Evolutionary conservation across 2,888 invertebrate species (phyloP), one percentile per base, ranked within the genome.

Genomic region (Diabrotica balteata): DNA sequence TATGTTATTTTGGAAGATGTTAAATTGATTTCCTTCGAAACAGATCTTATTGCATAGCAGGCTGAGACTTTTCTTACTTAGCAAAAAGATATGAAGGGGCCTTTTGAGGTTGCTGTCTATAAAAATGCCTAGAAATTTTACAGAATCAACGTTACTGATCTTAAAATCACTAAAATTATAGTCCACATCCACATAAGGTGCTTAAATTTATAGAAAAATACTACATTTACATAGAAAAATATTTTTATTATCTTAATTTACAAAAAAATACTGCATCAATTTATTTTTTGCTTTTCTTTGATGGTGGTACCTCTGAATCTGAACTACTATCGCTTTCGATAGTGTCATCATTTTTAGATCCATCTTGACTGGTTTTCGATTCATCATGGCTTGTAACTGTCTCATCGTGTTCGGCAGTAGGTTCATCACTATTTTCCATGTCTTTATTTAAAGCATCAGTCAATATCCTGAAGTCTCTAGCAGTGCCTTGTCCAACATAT

Each of bases 381-480:
- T 46, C 62, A 7, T 63, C 63, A 7, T 46, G 32, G 22, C 42
- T 55, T 9, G 58, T 22, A 9, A 10, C 52, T 8, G 57, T 53
- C 32, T 60, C 63, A 44, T 57, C 55, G 8, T 59, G 59, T 44
- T 66, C 45, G 11, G 50, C 57, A 8, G 49, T 55, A 2, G 59
- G 17, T 22, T 50, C 43, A 9, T 61, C 62, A 17, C 62, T 58
- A 51, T 45, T 52, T 17, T 64, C 70, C 9, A 63, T 69, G 0
- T 57, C 66, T 63, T 74, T 82, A 59, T 87, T 86, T 55, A 90
- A 84, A 42, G 86, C 86, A 71, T 89, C 86, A 68, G 86, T 84
- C 43, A 90, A 73, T 32, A 82, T 80, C 68, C 89, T 84, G 80
- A 90, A 91, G 83, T 90, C 91, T 58, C 91, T 85, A 0, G 89